phyloP scores from a whole-genome alignment of 1,140 invertebrate species.

The Ptiloglossa arizonensis region DNA sequence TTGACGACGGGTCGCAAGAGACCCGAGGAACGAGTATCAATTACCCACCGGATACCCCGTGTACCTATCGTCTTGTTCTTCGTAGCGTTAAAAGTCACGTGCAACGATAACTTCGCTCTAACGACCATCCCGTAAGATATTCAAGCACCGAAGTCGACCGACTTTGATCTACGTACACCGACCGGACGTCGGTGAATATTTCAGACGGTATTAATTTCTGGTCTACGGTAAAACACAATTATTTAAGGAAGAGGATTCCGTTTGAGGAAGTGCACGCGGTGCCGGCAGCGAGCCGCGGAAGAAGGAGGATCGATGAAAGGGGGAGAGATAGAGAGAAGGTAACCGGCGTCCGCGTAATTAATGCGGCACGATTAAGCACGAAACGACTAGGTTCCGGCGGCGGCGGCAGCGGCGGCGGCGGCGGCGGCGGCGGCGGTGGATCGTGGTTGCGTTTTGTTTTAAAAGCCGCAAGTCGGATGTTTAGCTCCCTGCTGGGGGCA shows the following conservation, averaged over 20 bases:
- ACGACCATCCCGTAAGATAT: too few relatives aligned
- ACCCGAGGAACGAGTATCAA: too few relatives aligned
- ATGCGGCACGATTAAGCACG: conserved; percentile 76
- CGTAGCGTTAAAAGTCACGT: too few relatives aligned
- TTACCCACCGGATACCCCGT: too few relatives aligned
- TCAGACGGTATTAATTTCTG: conserved; percentile 26
- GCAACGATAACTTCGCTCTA: too few relatives aligned
- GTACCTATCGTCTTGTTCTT: too few relatives aligned
- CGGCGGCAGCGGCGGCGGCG: conserved; percentile 70
- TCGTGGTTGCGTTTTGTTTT: conserved; percentile 76
- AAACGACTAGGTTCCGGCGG: conserved; percentile 73
- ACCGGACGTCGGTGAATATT: not conserved
- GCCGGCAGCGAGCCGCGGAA: not conserved
- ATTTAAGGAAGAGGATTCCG: conserved; percentile 14
- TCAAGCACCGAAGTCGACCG: not conserved
- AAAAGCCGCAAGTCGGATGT: conserved; percentile 71
- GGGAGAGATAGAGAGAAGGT: conserved; percentile 14
- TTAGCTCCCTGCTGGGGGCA: conserved; percentile 79
- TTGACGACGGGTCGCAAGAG: too few relatives aligned
- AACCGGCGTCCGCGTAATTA: conserved; percentile 76
- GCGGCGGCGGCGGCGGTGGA: conserved; percentile 69
- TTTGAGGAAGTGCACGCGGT: conserved; percentile 28
- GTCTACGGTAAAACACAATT: conserved; percentile 22
- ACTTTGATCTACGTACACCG: not conserved
- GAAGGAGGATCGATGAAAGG: conserved; percentile 4